Evolutionary conservation across 2,113 vertebrate genomes (phyloP).

Genomic region (Nycticryphes semicollaris): DNA sequence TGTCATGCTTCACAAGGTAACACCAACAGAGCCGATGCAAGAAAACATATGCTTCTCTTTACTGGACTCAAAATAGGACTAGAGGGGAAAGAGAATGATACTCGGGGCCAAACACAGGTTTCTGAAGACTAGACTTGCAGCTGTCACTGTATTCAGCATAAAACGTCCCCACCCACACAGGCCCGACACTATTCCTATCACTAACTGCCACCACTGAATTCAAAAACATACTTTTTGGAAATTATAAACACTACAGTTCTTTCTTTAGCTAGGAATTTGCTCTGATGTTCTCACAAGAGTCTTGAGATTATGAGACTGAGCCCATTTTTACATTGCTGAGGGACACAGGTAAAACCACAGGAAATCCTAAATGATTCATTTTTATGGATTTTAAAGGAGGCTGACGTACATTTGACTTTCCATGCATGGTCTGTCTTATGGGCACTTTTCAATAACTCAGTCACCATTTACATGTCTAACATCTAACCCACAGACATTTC

Average conservation of each 20-base stretch:
- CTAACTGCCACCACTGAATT: not conserved
- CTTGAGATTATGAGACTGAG: not conserved
- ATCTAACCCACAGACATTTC: not conserved
- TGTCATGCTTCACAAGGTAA: slow-evolving; percentile 55
- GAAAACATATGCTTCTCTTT: slow-evolving; percentile 58
- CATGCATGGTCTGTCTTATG: not conserved
- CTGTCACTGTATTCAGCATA: not conserved
- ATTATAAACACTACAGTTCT: not conserved
- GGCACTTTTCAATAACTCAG: not conserved
- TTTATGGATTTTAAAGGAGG: slow-evolving; percentile 18
- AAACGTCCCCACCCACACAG: not conserved
- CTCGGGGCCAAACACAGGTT: not conserved
- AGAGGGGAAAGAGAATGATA: not conserved
- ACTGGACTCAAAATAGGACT: slow-evolving; percentile 23
- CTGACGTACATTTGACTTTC: not conserved
- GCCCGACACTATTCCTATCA: not conserved
- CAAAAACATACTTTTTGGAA: not conserved
- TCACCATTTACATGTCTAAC: slow-evolving; percentile 1
- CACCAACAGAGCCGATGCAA: slow-evolving; percentile 24
- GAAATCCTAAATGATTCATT: slow-evolving; percentile 3
- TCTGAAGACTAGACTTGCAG: not conserved
- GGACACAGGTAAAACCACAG: not conserved
- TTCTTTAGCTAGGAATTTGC: not conserved
- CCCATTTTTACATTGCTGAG: not conserved
- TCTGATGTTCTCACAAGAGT: not conserved